phyloP scores from a whole-genome alignment of 1,140 invertebrate genomes.

The Drosophila parvula region DNA sequence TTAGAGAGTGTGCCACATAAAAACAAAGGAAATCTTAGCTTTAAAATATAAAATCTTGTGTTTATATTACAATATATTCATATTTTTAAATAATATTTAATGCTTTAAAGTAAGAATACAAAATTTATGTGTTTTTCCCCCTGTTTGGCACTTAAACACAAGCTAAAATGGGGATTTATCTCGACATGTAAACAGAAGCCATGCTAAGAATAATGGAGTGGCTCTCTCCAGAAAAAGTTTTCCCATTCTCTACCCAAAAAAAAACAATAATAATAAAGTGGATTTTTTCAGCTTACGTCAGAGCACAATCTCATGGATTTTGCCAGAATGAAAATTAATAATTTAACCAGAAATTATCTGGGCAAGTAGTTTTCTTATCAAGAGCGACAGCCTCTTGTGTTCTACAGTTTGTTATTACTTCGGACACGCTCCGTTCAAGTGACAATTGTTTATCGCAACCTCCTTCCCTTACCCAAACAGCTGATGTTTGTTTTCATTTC shows the following conservation, averaged over 20 bases:
- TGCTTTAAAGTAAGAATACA: too few species aligned
- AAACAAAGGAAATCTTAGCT: too few species aligned
- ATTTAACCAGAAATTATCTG: slow-evolving; percentile 35
- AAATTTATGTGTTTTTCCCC: not conserved
- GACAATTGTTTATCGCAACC: slow-evolving; percentile 24
- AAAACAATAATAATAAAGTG: not conserved
- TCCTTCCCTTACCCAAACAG: slow-evolving; percentile 5
- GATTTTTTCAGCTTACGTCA: slow-evolving; percentile 17
- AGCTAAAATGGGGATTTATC: not conserved
- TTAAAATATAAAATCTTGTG: too few species aligned
- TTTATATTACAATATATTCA: too few species aligned
- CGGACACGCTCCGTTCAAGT: slow-evolving; percentile 18
- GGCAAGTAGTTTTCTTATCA: slow-evolving; percentile 23
- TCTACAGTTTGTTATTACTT: slow-evolving; percentile 33
- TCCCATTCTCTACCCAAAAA: not conserved
- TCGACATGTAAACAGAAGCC: slow-evolving; percentile 22
- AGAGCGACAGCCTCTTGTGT: slow-evolving; percentile 9
- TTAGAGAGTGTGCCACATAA: not conserved
- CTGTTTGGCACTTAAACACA: not conserved
- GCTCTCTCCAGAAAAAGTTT: slow-evolving; percentile 10
- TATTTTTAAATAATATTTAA: too few species aligned
- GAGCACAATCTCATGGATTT: not conserved
- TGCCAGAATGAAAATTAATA: slow-evolving; percentile 1
- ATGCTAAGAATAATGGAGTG: slow-evolving; percentile 33
- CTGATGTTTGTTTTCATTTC: slow-evolving; percentile 33